Evolutionary conservation across 1,140 invertebrate genomes (phyloP).

Genomic region (Trichonephila clavata): DNA sequence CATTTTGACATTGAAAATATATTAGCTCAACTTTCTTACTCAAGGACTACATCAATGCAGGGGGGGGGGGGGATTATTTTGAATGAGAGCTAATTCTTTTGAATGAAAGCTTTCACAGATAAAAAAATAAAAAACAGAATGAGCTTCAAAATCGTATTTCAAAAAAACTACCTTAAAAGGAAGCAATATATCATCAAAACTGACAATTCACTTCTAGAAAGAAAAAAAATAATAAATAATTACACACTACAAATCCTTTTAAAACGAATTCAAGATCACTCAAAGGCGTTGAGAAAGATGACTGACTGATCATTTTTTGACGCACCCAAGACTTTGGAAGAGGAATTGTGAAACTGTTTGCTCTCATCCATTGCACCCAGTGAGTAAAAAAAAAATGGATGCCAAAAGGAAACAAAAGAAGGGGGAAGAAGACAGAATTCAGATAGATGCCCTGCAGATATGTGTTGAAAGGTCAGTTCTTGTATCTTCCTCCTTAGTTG

Average conservation of each 20-base stretch:
- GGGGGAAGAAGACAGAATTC: neutral
- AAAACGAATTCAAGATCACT: neutral
- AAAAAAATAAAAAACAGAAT: neutral
- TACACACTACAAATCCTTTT: neutral
- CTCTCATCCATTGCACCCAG: slow-evolving; percentile 26
- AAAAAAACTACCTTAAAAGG: neutral
- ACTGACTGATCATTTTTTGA: neutral
- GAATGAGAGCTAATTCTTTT: too few species aligned
- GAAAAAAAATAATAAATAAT: slow-evolving; percentile 5
- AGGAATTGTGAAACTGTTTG: neutral
- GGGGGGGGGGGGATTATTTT: too few species aligned
- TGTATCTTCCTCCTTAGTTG: neutral
- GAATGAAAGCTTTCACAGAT: too few species aligned
- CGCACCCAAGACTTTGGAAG: neutral
- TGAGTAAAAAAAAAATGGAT: neutral
- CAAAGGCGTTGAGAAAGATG: neutral
- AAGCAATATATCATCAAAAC: neutral
- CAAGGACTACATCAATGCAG: too few species aligned
- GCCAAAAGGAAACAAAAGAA: neutral
- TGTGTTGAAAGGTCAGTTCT: slow-evolving; percentile 44
- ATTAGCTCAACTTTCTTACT: too few species aligned
- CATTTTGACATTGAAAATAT: too few species aligned
- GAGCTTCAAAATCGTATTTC: neutral
- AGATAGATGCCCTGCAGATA: neutral
- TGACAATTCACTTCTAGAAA: neutral